These are phyloP conservation scores for Acipenser ruthenus DNA, from an alignment of 2,797 vertebrate genomes.

Conservation along the genomic window DNA sequence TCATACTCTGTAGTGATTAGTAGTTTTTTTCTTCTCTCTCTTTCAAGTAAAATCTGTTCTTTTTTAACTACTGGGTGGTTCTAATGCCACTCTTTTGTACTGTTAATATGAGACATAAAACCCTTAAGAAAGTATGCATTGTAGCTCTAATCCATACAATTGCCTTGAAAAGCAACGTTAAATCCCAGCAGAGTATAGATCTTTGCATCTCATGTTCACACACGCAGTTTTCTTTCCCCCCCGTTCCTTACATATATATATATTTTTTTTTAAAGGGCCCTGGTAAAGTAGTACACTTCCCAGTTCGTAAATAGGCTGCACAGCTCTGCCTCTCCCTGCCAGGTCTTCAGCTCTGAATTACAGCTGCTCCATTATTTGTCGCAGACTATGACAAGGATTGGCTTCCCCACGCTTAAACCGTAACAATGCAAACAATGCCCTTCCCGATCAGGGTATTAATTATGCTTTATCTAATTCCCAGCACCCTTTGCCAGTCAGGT, in stretches of 20 bases:
- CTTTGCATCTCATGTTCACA: too few species aligned
- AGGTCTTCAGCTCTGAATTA: conserved; percentile 44
- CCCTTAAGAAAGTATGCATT: background rate
- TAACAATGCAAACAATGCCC: conserved; percentile 52
- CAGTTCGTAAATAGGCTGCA: conserved; percentile 19
- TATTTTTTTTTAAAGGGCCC: too few species aligned
- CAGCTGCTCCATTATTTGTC: conserved; percentile 68
- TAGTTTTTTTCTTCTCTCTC: conserved; percentile 12
- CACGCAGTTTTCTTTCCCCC: too few species aligned
- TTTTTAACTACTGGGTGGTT: background rate
- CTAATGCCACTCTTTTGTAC: background rate
- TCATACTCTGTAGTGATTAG: conserved; percentile 7
- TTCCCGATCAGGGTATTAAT: conserved; percentile 48
- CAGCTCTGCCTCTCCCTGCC: conserved; percentile 31
- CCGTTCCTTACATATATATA: too few species aligned
- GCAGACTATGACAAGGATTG: conserved; percentile 47
- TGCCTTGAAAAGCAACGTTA: too few species aligned
- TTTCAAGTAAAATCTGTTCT: too few species aligned
- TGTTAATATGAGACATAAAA: background rate
- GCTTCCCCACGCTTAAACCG: conserved; percentile 36
- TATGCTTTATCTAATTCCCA: conserved; percentile 61
- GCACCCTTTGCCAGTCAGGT: conserved; percentile 42
- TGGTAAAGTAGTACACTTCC: conserved; percentile 10
- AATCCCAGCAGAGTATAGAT: background rate
- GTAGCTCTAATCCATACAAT: background rate